Conservation (phyloP, 2,797 vertebrate genomes). For the Sphaeramia orbicularis region DNA sequence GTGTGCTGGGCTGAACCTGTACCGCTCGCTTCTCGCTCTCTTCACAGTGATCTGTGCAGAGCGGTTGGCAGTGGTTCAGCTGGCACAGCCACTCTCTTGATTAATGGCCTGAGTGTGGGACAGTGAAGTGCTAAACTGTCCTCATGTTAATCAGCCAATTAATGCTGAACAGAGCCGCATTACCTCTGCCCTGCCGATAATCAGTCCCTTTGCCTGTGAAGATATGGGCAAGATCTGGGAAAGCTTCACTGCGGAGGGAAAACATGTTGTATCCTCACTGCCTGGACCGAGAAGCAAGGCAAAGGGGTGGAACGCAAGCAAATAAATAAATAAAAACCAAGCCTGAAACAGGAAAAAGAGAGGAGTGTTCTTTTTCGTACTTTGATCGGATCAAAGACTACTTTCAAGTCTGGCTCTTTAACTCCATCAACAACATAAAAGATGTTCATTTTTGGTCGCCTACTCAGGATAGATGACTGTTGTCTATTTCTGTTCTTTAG, state of each 20-base stretch:
- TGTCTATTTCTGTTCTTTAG: slow-evolving; percentile 39
- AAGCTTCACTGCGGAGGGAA: slow-evolving; percentile 35
- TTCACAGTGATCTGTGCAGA: slow-evolving; percentile 55
- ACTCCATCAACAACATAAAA: slow-evolving; percentile 47
- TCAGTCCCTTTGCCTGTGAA: slow-evolving; percentile 68
- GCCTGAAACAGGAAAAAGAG: slow-evolving; percentile 1
- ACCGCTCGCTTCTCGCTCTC: slow-evolving; percentile 54
- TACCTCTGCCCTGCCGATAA: slow-evolving; percentile 73
- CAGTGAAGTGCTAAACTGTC: slow-evolving; percentile 84
- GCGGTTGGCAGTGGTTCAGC: slow-evolving; percentile 76
- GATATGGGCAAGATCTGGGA: slow-evolving; percentile 49
- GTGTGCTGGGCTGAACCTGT: slow-evolving; percentile 40
- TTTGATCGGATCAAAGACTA: slow-evolving; percentile 38
- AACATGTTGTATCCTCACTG: slow-evolving; percentile 2
- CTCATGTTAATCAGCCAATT: slow-evolving; percentile 87
- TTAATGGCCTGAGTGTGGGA: slow-evolving; percentile 79
- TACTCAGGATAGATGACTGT: slow-evolving; percentile 58
- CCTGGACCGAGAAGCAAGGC: slow-evolving; percentile 1
- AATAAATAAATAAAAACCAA: not conserved
- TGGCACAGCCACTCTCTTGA: slow-evolving; percentile 75
- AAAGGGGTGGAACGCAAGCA: not conserved
- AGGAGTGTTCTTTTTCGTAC: slow-evolving; percentile 18
- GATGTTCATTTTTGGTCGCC: slow-evolving; percentile 13
- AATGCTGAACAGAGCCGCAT: slow-evolving; percentile 74
- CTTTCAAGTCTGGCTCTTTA: slow-evolving; percentile 46